Evolutionary conservation across 2,113 vertebrate genomes (phyloP).

Genomic region (Eubucco bourcierii): DNA sequence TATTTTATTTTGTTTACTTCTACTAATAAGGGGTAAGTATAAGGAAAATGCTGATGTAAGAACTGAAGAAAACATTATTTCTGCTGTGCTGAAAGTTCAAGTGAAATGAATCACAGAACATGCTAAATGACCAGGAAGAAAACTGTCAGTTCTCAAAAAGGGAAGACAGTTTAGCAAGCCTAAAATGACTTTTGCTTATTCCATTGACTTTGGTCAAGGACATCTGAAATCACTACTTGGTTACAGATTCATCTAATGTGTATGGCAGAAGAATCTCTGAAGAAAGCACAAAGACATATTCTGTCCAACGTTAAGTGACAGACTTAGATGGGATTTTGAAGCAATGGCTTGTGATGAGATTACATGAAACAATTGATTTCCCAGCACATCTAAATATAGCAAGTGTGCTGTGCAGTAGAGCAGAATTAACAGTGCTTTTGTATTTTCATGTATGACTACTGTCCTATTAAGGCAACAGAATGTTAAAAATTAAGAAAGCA

Average conservation of each 20-base stretch:
- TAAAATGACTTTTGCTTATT: neutral
- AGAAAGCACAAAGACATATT: neutral
- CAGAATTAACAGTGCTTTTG: conserved; percentile 22
- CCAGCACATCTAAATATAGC: neutral
- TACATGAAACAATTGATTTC: conserved; percentile 3
- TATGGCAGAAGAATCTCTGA: neutral
- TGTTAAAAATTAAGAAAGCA: neutral
- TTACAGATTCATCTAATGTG: neutral
- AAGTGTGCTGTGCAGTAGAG: neutral
- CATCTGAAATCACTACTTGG: neutral
- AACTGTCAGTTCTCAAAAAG: neutral
- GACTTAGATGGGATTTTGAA: neutral
- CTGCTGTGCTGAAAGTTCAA: neutral
- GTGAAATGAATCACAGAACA: neutral
- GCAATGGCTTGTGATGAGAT: neutral
- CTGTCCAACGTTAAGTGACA: neutral
- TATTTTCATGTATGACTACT: neutral
- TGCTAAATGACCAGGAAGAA: neutral
- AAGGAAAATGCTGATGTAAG: neutral
- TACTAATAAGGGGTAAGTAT: neutral
- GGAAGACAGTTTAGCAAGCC: neutral
- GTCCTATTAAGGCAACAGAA: neutral
- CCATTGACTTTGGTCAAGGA: neutral
- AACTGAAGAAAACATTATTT: neutral
- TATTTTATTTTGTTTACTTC: neutral